A percentile compares a stretch with the other conserved stretches of the same genome.
Conservation (phyloP, 2,113 vertebrate genomes). For the Vanacampus margaritifer region DNA sequence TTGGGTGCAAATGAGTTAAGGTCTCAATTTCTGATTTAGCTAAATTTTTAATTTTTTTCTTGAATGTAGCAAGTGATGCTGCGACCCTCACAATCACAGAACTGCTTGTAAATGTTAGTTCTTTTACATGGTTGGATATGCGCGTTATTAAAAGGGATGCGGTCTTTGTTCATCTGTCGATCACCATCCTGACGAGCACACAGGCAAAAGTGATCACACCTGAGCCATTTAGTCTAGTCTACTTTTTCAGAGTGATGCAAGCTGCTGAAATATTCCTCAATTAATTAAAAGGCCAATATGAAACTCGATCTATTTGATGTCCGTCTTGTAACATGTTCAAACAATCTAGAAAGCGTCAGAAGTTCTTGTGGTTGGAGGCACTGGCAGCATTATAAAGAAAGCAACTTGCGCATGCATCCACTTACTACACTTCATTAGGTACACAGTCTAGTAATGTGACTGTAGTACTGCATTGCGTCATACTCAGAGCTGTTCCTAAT, state of each 20-base stretch:
- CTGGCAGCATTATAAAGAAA: conserved; percentile 1
- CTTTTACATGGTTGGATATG: neutral
- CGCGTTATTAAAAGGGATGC: neutral
- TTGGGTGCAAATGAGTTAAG: too few species aligned
- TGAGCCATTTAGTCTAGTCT: neutral
- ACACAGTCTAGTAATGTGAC: neutral
- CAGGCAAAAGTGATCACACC: neutral
- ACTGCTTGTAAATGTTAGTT: neutral
- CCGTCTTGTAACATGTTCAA: conserved; percentile 16
- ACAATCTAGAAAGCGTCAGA: conserved; percentile 19
- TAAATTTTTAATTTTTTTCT: neutral
- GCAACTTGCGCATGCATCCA: neutral
- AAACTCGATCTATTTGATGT: conserved; percentile 23
- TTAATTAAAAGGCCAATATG: conserved; percentile 33
- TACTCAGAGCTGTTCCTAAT: neutral
- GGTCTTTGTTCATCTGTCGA: neutral
- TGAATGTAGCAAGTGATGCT: neutral
- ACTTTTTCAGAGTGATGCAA: conserved; percentile 41
- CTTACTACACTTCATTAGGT: conserved; percentile 1
- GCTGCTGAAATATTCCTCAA: conserved; percentile 38
- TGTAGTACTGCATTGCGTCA: neutral
- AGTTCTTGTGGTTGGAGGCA: conserved; percentile 3
- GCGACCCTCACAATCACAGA: neutral
- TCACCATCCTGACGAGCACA: neutral
- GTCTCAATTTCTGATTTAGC: neutral